Evolutionary conservation across 1,140 invertebrate genomes (phyloP).

Genomic region (Phthorimaea operculella): DNA sequence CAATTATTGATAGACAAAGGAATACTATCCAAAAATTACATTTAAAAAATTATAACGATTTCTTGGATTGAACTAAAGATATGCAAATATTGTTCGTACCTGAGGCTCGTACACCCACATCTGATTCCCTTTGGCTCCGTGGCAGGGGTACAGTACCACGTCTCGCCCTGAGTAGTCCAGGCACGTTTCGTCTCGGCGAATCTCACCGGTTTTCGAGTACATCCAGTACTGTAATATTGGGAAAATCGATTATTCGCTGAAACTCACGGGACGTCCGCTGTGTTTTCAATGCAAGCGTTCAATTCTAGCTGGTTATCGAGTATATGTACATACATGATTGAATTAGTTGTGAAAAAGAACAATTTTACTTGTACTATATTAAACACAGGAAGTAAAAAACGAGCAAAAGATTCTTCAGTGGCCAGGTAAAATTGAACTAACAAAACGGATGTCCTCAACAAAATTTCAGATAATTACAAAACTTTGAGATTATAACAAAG

Average conservation of each 20-base stretch:
- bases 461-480: too few relatives aligned
- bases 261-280: too few relatives aligned
- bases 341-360: not conserved
- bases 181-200: slow-evolving; percentile 95
- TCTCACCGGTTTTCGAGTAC: slow-evolving; percentile 95
- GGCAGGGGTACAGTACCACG: slow-evolving; percentile 94
- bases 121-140: slow-evolving; percentile 95
- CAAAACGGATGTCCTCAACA: too few relatives aligned
- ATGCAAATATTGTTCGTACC: slow-evolving; percentile 60
- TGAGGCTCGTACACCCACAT: slow-evolving; percentile 84
- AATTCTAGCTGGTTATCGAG: not conserved
- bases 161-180: slow-evolving; percentile 95
- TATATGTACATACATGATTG: not conserved
- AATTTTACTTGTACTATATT: too few relatives aligned
- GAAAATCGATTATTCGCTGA: not conserved
- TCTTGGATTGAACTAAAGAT: not conserved
- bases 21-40: too few relatives aligned
- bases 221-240: slow-evolving; percentile 91
- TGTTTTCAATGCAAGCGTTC: not conserved
- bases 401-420: too few relatives aligned
- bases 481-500: too few relatives aligned
- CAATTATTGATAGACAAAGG: too few relatives aligned
- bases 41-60: too few relatives aligned
- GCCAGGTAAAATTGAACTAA: too few relatives aligned
- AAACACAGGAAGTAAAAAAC: too few relatives aligned